Percentiles rank a stretch among this genome's conserved stretches.
Evolutionary conservation across 1,140 invertebrate genomes (phyloP).

Genomic region (Sitodiplosis mosellana): DNA sequence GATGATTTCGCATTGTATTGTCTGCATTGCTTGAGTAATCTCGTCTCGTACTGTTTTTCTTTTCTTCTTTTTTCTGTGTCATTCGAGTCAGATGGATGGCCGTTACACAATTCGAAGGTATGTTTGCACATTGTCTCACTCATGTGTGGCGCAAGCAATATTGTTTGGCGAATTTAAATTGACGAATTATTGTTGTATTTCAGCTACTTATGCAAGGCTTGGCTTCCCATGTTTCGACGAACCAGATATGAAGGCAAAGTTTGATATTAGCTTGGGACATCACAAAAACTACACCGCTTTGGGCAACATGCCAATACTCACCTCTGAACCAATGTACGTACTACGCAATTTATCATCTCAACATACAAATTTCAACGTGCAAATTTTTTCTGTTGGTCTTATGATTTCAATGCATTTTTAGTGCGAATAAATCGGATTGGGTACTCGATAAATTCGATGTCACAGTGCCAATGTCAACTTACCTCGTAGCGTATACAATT

Average conservation of each 20-base stretch:
- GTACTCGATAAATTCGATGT: slow-evolving; percentile 44
- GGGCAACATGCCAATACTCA: slow-evolving; percentile 57
- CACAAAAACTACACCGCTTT: slow-evolving; percentile 42
- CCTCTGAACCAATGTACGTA: slow-evolving; percentile 10
- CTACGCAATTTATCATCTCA: too few species aligned
- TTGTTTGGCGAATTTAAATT: too few species aligned
- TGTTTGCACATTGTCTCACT: too few species aligned
- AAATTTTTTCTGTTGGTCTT: too few species aligned
- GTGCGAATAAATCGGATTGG: slow-evolving; percentile 31
- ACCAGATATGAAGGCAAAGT: slow-evolving; percentile 73
- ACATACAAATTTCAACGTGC: too few species aligned
- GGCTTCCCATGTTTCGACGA: slow-evolving; percentile 96
- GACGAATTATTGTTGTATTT: too few species aligned
- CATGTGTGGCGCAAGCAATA: too few species aligned
- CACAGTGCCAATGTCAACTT: slow-evolving; percentile 65
- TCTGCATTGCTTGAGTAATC: not conserved
- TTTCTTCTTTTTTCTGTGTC: too few species aligned
- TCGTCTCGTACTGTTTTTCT: not conserved
- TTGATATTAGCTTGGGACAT: slow-evolving; percentile 51
- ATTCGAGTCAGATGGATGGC: slow-evolving; percentile 69
- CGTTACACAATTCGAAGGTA: slow-evolving; percentile 64
- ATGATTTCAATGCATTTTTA: too few species aligned
- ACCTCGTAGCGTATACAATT: slow-evolving; percentile 57
- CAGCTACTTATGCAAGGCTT: slow-evolving; percentile 57
- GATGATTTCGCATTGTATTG: slow-evolving; percentile 7